Evolutionary conservation across 2,113 vertebrate genomes (phyloP), one percentile per base, ranked within the genome.

Genomic region (Xenus cinereus): DNA sequence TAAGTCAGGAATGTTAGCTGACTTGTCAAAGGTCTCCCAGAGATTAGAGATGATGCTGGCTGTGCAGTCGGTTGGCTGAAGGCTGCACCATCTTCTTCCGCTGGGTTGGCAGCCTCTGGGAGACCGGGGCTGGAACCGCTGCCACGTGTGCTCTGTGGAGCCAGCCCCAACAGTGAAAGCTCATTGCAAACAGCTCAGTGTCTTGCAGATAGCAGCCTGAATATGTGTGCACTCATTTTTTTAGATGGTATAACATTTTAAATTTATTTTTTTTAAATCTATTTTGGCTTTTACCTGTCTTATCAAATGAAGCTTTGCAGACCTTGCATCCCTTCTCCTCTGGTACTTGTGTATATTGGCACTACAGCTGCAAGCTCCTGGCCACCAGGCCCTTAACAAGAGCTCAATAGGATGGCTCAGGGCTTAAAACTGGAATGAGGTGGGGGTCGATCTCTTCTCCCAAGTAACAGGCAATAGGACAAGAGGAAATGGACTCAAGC

Each of bases 11-110:
- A 39, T 9, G 9, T 26, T 74, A 71, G 60, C 2, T 4, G 66
- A 30, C 39, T 76, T 95, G 76, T 68, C 95, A 91, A 95, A 95
- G 84, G 76, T 95, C 89, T 94, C 69, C 23, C 37, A 46, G 93
- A 87, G 68, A 89, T 93, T n/a, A 78, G 73, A 46, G 68, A 59
- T 60, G 72, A 66, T 60, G 35, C 50, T 45, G 50, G 27, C 33
- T 46, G 67, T 62, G 75, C 59, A 53, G 71, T 35, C 1, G 8
- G 19, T 50, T 1, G 4, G 32, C 75, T 72, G 46, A 22, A 63
- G 54, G n/a, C 37, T 67, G 56, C 23, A 16, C 37, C 41, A 50
- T 77, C 72, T 50, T 46, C 79, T 51, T 22, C 67, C 2, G 0
- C 69, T 62, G 27, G 15, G 14, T 12, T 39, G 71, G 30, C 39